A percentile compares a stretch with the other conserved stretches of the same genome.
Conservation (phyloP, 1,140 invertebrate genomes). For the Drosophila ercepeae region DNA sequence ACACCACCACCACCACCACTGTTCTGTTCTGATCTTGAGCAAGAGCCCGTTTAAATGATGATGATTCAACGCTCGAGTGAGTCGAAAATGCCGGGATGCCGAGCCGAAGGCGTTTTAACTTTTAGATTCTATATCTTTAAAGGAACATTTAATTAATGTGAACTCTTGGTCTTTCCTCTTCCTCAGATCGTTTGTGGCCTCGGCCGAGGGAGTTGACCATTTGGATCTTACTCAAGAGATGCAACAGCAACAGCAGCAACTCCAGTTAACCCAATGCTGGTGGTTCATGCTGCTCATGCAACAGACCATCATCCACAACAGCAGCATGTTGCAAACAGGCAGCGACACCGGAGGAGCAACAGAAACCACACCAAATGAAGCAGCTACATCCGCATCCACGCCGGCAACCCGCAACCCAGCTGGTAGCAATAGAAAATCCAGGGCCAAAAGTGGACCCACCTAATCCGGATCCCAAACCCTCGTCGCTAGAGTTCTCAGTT, state of each 20-base stretch:
- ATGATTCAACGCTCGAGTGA: slow-evolving; percentile 81
- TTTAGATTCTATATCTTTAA: not conserved
- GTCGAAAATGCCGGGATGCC: slow-evolving; percentile 71
- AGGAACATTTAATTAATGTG: slow-evolving; percentile 1
- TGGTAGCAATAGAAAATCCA: slow-evolving; percentile 28
- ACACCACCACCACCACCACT: slow-evolving; percentile 18
- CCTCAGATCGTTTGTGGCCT: slow-evolving; percentile 76
- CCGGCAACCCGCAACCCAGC: slow-evolving; percentile 11
- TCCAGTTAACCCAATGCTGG: slow-evolving; percentile 73
- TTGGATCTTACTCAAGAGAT: slow-evolving; percentile 37
- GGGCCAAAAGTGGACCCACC: too few species aligned
- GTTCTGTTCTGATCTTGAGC: slow-evolving; percentile 28
- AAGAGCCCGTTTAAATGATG: slow-evolving; percentile 55
- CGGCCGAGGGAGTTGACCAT: slow-evolving; percentile 45
- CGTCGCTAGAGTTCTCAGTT: slow-evolving; percentile 14
- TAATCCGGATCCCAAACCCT: slow-evolving; percentile 27
- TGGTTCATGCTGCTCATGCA: slow-evolving; percentile 82
- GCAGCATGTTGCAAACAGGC: slow-evolving; percentile 38
- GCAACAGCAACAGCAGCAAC: slow-evolving; percentile 46
- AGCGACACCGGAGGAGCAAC: slow-evolving; percentile 7
- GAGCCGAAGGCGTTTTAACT: slow-evolving; percentile 14
- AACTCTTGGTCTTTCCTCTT: not conserved
- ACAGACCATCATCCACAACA: slow-evolving; percentile 70
- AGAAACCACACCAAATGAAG: slow-evolving; percentile 12
- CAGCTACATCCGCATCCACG: slow-evolving; percentile 10